These are phyloP conservation scores for Cirrhinus molitorella DNA, from an alignment of 2,797 vertebrate genomes.

Conservation along the genomic window DNA sequence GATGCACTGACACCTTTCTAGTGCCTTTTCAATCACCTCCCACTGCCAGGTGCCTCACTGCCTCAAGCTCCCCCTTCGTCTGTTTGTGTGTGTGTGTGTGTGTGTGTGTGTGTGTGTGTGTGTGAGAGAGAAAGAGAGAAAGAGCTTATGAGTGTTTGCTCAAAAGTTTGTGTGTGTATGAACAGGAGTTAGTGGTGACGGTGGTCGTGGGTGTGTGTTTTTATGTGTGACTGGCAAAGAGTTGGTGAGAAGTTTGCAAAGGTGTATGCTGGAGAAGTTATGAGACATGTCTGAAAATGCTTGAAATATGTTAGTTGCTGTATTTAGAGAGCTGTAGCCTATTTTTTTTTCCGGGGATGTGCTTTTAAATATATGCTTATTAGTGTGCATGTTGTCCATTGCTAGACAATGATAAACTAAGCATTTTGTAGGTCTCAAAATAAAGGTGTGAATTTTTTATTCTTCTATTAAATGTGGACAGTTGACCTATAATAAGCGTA, in stretches of 20 bases:
- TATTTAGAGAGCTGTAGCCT: conserved; percentile 29
- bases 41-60: conserved; percentile 64
- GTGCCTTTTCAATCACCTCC: conserved; percentile 66
- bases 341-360: neutral
- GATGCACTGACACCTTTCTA: conserved; percentile 66
- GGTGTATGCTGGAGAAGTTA: conserved; percentile 45
- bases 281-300: conserved; percentile 40
- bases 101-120: conserved; percentile 51
- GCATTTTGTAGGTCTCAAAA: neutral
- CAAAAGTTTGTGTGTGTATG: conserved; percentile 34
- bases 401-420: neutral
- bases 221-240: conserved; percentile 59
- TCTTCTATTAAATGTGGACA: no score
- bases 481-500: no score
- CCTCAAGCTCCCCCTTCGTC: conserved; percentile 47
- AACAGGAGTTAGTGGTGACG: conserved; percentile 44
- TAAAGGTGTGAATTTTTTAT: neutral
- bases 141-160: conserved; percentile 9
- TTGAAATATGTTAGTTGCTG: conserved; percentile 41
- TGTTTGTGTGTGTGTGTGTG: conserved; percentile 50
- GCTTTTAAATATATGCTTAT: conserved; percentile 4
- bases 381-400: neutral
- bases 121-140: conserved; percentile 16
- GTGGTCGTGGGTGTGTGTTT: conserved; percentile 59
- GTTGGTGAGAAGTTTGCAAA: conserved; percentile 58